phyloP scores from a whole-genome alignment of 2,888 invertebrate species.

The Harpalus rubripes region DNA sequence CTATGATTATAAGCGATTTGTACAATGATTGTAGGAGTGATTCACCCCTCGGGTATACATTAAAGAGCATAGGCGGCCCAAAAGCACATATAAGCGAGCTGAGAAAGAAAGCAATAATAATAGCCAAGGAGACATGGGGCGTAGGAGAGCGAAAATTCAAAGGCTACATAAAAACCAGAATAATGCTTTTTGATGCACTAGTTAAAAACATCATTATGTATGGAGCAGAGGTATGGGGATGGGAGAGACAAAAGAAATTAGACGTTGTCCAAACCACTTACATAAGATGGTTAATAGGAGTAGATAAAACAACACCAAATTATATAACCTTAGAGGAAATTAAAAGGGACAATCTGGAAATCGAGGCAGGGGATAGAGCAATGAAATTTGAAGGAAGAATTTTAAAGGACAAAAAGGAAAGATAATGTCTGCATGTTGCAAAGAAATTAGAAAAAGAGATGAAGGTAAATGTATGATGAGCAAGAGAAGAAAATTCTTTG shows the following conservation, averaged over 20 bases:
- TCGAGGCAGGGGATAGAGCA: slow-evolving; percentile 31
- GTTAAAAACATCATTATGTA: slow-evolving; percentile 48
- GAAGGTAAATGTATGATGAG: slow-evolving; percentile 46
- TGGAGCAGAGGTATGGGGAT: slow-evolving; percentile 12
- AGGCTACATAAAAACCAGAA: slow-evolving; percentile 17
- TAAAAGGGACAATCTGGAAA: slow-evolving; percentile 3
- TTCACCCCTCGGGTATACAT: too few relatives aligned
- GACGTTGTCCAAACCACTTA: neutral
- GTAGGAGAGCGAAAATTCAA: too few relatives aligned
- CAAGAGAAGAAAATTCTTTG: slow-evolving; percentile 46
- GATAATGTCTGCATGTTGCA: too few relatives aligned
- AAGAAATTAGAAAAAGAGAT: slow-evolving; percentile 15
- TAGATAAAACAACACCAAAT: neutral
- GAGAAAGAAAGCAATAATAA: too few relatives aligned
- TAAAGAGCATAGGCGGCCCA: too few relatives aligned
- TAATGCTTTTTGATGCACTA: slow-evolving; percentile 57
- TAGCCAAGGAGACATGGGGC: too few relatives aligned
- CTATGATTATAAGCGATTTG: too few relatives aligned
- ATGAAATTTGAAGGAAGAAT: slow-evolving; percentile 13
- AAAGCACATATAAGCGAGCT: too few relatives aligned
- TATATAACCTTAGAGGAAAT: too few relatives aligned
- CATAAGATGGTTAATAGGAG: neutral
- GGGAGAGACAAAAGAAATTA: neutral
- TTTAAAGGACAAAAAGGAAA: neutral
- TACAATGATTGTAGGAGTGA: too few relatives aligned